These are phyloP conservation scores for Cantharis rustica DNA, from an alignment of 2,888 invertebrate species.

Conservation along the genomic window DNA sequence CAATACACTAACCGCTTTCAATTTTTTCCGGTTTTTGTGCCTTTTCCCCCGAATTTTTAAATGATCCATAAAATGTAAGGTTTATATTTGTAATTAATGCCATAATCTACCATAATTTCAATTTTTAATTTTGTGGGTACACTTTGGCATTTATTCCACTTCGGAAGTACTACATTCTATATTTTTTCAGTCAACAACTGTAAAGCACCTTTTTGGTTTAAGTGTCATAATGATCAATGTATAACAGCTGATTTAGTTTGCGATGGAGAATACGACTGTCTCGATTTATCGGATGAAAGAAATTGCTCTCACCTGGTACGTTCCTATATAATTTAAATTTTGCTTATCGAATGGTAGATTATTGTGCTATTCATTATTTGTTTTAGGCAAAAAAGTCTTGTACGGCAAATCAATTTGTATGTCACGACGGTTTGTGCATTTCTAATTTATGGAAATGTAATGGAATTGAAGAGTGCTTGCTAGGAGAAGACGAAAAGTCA, in stretches of 20 bases:
- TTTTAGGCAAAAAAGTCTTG: background rate
- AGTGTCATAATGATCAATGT: background rate
- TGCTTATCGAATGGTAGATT: background rate
- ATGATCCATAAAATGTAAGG: no score
- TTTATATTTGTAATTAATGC: no score
- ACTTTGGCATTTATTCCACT: no score
- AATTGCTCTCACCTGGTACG: background rate
- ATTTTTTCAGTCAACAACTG: background rate
- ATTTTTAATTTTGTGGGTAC: no score
- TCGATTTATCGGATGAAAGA: background rate
- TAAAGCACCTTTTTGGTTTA: background rate
- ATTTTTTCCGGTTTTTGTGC: no score
- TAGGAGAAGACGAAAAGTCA: slow-evolving; percentile 52
- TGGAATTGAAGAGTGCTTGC: slow-evolving; percentile 51
- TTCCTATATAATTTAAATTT: background rate
- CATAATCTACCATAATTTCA: no score
- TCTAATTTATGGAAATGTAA: slow-evolving; percentile 52
- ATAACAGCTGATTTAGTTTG: background rate
- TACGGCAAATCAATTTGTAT: slow-evolving; percentile 19
- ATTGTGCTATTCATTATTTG: background rate
- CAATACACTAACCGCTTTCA: no score
- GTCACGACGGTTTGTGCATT: slow-evolving; percentile 45
- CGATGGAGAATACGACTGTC: background rate
- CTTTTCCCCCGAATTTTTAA: no score
- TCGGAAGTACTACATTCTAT: background rate